phyloP scores from a whole-genome alignment of 2,797 vertebrate genomes.

The Acanthopagrus latus region DNA sequence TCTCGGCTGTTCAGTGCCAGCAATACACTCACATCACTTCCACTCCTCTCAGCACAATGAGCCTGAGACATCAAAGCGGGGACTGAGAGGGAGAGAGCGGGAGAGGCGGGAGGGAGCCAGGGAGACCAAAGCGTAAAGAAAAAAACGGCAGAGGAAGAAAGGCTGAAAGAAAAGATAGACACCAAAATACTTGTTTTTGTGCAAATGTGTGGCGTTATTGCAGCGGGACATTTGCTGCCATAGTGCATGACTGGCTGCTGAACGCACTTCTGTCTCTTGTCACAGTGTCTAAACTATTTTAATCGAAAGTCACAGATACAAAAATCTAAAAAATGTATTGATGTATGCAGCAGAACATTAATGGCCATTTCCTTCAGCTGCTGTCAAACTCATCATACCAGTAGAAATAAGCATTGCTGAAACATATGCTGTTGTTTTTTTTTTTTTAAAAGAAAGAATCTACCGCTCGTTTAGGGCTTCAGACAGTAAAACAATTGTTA shows the following conservation, averaged over 20 bases:
- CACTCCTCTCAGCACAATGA: conserved; percentile 71
- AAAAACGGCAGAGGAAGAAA: conserved; percentile 24
- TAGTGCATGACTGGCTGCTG: not conserved
- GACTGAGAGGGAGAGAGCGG: conserved; percentile 43
- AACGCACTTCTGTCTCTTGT: conserved; percentile 18
- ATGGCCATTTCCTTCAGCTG: conserved; percentile 14
- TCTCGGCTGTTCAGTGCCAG: conserved; percentile 64
- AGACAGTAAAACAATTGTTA: conserved; percentile 14
- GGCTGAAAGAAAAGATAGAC: conserved; percentile 29
- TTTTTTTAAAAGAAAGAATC: not conserved
- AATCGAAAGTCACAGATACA: conserved; percentile 34
- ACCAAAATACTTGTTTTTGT: conserved; percentile 49
- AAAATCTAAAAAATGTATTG: conserved; percentile 24
- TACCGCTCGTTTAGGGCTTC: not conserved
- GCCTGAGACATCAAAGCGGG: conserved; percentile 75
- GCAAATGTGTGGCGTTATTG: conserved; percentile 51
- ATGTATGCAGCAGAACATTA: conserved; percentile 35
- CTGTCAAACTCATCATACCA: conserved; percentile 13
- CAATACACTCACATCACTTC: conserved; percentile 63
- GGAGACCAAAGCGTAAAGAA: conserved; percentile 46
- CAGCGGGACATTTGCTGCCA: conserved; percentile 29
- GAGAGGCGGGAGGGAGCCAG: conserved; percentile 15
- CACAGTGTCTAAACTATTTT: conserved; percentile 23
- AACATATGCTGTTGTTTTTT: not conserved
- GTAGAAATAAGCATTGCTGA: conserved; percentile 24